Evolutionary conservation across 2,888 invertebrate genomes (phyloP).

Genomic region (Branchellion lobata): DNA sequence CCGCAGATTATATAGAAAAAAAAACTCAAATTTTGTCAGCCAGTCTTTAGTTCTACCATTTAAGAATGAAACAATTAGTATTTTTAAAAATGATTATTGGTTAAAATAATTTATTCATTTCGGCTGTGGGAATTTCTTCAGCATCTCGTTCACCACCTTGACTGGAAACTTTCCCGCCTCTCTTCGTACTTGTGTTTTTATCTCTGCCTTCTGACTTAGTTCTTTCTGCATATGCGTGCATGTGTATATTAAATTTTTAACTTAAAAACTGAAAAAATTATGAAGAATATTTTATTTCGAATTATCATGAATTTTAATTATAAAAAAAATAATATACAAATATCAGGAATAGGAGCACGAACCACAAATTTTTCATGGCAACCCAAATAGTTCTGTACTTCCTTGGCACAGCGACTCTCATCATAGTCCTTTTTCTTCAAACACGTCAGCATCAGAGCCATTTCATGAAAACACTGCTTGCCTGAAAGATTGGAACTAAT

Average conservation of each 20-base stretch:
- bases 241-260: too few species aligned
- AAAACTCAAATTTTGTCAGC: too few species aligned
- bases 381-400: conserved; percentile 51
- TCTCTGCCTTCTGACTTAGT: background rate
- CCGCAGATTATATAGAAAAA: too few species aligned
- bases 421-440: conserved; percentile 54
- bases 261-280: too few species aligned
- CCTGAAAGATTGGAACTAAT: background rate
- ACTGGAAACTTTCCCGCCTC: background rate
- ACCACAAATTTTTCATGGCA: conserved; percentile 37
- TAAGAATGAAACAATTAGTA: too few species aligned
- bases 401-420: conserved; percentile 52
- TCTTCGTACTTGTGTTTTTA: background rate
- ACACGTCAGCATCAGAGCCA: conserved; percentile 54
- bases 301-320: too few species aligned
- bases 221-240: background rate
- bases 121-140: background rate
- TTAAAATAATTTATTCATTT: too few species aligned
- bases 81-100: too few species aligned
- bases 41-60: too few species aligned
- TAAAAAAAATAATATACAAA: too few species aligned
- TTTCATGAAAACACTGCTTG: conserved; percentile 54
- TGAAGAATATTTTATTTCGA: too few species aligned
- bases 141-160: conserved; percentile 3
- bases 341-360: too few species aligned